Conservation (phyloP, 1,140 invertebrate species). For the Meloidogyne floridensis region DNA sequence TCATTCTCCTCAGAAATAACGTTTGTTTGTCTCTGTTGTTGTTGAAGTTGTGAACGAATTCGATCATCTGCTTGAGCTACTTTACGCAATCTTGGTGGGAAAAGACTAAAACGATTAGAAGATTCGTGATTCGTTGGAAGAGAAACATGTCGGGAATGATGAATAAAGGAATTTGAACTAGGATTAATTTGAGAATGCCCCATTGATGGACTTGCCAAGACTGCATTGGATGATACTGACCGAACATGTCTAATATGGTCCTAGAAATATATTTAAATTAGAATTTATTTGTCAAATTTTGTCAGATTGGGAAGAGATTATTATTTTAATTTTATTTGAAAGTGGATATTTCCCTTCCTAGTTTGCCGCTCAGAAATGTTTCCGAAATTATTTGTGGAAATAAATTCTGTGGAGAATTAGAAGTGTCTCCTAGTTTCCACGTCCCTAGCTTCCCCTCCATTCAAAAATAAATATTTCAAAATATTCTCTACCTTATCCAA, state of each 20-base stretch:
- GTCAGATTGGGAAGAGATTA: no score
- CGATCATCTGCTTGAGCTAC: conserved; percentile 1
- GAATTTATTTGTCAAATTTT: no score
- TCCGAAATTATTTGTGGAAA: no score
- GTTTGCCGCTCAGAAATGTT: no score
- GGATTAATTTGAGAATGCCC: not conserved
- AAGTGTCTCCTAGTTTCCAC: no score
- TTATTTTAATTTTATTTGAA: no score
- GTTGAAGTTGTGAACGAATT: not conserved
- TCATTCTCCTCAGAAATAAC: not conserved
- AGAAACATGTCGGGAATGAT: conserved; percentile 20
- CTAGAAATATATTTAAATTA: not conserved
- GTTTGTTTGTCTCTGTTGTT: not conserved
- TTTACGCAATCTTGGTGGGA: conserved; percentile 75
- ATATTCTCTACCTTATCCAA: not conserved
- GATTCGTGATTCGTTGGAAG: conserved; percentile 75
- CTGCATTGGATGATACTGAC: conserved; percentile 23
- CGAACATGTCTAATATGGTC: not conserved
- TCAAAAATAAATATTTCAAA: not conserved
- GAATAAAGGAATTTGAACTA: not conserved
- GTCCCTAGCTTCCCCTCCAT: no score
- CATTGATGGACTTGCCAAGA: not conserved
- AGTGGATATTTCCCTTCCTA: no score
- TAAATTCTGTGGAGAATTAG: no score
- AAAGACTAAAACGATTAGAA: conserved; percentile 86